Evolutionary conservation across 2,113 vertebrate species (phyloP).

Genomic region (Ahaetulla prasina): DNA sequence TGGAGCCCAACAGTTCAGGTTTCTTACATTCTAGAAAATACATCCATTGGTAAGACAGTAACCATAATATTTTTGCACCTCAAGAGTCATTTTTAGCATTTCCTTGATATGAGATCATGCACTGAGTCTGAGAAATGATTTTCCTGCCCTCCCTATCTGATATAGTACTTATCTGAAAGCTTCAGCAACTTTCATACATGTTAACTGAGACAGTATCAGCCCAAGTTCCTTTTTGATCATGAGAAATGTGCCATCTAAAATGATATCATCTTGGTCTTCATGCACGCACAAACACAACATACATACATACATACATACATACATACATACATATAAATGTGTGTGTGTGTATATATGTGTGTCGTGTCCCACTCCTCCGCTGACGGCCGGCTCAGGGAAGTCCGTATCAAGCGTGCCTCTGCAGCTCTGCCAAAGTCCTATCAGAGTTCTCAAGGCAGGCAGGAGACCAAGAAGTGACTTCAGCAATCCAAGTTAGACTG

Average conservation of each 20-base stretch:
- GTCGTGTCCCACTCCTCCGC: no score
- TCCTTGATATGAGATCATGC: not conserved
- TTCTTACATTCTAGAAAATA: not conserved
- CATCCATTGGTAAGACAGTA: not conserved
- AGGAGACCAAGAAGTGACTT: no score
- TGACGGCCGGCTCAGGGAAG: no score
- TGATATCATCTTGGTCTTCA: slow-evolving; percentile 50
- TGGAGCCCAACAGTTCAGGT: not conserved
- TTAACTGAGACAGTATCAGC: slow-evolving; percentile 61
- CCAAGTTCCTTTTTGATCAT: slow-evolving; percentile 53
- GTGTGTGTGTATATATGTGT: no score
- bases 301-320: not conserved
- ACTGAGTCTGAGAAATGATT: slow-evolving; percentile 41
- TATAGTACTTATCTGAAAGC: slow-evolving; percentile 41
- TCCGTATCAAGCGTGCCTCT: no score
- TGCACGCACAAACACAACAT: not conserved
- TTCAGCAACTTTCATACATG: slow-evolving; percentile 45
- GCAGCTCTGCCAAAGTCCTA: no score
- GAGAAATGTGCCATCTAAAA: slow-evolving; percentile 54
- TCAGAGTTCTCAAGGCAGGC: no score
- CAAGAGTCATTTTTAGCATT: not conserved
- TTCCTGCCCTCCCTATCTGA: slow-evolving; percentile 59
- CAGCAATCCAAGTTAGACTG: no score
- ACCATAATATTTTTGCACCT: not conserved
- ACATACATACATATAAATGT: no score